phyloP scores from a whole-genome alignment of 2,888 invertebrate species.

The Bellardia pandia region DNA sequence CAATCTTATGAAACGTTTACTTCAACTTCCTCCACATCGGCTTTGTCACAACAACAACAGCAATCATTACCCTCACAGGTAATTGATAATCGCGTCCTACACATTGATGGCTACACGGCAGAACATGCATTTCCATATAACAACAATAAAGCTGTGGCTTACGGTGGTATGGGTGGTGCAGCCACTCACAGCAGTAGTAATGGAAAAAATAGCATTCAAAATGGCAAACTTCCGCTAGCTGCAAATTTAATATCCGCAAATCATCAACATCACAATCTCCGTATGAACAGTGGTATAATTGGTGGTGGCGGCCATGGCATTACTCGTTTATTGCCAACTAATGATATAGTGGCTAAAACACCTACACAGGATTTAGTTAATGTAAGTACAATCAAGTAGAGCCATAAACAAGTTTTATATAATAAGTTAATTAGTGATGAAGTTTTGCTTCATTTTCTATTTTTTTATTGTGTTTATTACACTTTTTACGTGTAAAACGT shows the following conservation, averaged over 20 bases:
- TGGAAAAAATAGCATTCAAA: constrained; percentile 34
- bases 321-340: constrained; percentile 61
- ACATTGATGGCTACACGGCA: constrained; percentile 62
- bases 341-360: constrained; percentile 78
- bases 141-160: constrained; percentile 63
- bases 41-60: constrained; percentile 41
- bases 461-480: neutral
- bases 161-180: constrained; percentile 10
- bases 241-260: constrained; percentile 51
- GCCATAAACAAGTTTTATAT: neutral
- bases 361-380: constrained; percentile 81
- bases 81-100: constrained; percentile 39
- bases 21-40: constrained; percentile 20
- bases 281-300: constrained; percentile 31
- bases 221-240: constrained; percentile 50
- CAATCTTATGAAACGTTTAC: neutral
- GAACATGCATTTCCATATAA: constrained; percentile 51
- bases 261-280: constrained; percentile 5
- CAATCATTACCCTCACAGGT: constrained; percentile 58
- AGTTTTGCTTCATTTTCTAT: neutral
- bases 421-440: constrained; percentile 19
- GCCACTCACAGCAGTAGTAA: neutral
- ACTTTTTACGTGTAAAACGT: neutral
- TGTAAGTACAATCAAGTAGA: constrained; percentile 74
- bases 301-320: constrained; percentile 62